Conservation (phyloP, 2,797 vertebrate genomes). For the Diceros bicornis region DNA sequence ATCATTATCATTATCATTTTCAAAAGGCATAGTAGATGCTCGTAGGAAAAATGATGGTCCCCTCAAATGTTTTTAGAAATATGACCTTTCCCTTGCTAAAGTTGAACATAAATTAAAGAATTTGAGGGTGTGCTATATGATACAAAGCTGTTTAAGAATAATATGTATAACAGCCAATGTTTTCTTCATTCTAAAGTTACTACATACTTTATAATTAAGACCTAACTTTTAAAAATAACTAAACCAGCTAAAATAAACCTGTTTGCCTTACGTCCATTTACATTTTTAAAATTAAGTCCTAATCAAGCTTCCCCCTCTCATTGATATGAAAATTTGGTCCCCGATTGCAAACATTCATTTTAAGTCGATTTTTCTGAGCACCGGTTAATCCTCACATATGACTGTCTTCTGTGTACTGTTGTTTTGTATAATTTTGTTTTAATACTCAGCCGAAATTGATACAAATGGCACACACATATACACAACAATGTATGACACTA, state of each 20-base stretch:
- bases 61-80: background rate
- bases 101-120: background rate
- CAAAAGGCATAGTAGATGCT: background rate
- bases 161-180: background rate
- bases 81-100: background rate
- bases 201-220: constrained; percentile 25
- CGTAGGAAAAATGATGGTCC: background rate
- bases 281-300: background rate
- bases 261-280: background rate
- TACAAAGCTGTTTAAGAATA: background rate
- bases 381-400: background rate
- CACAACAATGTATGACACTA: background rate
- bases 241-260: background rate
- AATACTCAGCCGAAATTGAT: background rate
- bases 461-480: background rate
- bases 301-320: background rate
- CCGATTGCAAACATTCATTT: background rate
- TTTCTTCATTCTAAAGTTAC: background rate
- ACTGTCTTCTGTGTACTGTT: background rate
- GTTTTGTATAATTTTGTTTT: background rate
- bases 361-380: background rate
- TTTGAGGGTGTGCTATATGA: background rate
- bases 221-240: background rate
- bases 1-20: background rate
- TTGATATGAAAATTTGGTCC: background rate